phyloP scores from a whole-genome alignment of 2,888 invertebrate species.

The Acleris laterana region DNA sequence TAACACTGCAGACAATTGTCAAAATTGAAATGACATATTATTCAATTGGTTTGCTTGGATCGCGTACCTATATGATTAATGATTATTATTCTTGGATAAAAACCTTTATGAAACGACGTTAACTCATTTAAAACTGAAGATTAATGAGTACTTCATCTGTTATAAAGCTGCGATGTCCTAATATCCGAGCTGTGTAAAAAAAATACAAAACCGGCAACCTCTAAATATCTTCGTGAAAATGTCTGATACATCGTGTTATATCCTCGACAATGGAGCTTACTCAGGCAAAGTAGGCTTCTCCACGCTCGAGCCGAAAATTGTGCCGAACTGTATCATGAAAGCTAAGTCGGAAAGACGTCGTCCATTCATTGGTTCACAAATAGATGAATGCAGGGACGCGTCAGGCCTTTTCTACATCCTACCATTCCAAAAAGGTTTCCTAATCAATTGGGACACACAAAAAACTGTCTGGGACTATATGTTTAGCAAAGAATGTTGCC shows the following conservation, averaged over 20 bases:
- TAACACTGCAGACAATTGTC: not conserved
- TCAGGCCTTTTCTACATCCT: slow-evolving; percentile 97
- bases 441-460: slow-evolving; percentile 98
- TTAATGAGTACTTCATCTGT: no score
- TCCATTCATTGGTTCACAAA: slow-evolving; percentile 95
- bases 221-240: slow-evolving; percentile 46
- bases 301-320: slow-evolving; percentile 87
- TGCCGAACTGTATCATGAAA: slow-evolving; percentile 99
- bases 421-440: slow-evolving; percentile 97
- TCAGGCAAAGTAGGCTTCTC: slow-evolving; percentile 94
- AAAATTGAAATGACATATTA: no score
- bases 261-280: slow-evolving; percentile 95
- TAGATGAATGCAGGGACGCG: slow-evolving; percentile 97
- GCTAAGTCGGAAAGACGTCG: slow-evolving; percentile 97
- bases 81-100: no score
- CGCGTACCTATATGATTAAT: no score
- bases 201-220: slow-evolving; percentile 50
- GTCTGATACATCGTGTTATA: slow-evolving; percentile 82
- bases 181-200: no score
- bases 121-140: no score
- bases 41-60: no score
- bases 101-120: no score
- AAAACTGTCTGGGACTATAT: slow-evolving; percentile 98
- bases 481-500: slow-evolving; percentile 93
- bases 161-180: no score